phyloP scores from a whole-genome alignment of 2,113 vertebrate species.

The Callaeas wilsoni region DNA sequence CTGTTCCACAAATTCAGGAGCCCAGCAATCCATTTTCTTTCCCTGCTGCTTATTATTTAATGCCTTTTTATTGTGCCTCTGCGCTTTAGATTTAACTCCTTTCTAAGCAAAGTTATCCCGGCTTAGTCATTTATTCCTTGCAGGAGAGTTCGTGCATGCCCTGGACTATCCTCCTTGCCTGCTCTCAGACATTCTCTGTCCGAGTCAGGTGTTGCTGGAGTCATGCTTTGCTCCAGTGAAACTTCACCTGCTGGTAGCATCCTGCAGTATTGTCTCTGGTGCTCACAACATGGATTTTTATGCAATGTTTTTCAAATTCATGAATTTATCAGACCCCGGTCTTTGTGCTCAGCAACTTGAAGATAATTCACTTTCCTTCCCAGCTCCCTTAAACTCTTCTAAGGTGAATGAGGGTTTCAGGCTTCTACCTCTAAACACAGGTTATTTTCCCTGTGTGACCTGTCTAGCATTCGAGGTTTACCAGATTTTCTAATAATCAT shows the following conservation, averaged over 20 bases:
- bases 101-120: background rate
- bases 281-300: background rate
- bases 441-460: background rate
- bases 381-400: background rate
- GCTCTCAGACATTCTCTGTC: background rate
- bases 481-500: background rate
- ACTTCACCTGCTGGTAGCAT: background rate
- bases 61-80: background rate
- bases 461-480: background rate
- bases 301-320: background rate
- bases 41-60: background rate
- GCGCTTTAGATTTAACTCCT: background rate
- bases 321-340: background rate
- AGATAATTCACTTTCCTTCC: background rate
- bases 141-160: background rate
- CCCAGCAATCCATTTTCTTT: background rate
- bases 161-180: background rate
- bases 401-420: background rate
- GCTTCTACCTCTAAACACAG: background rate
- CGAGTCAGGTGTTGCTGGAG: accelerated
- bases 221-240: background rate
- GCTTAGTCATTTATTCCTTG: background rate
- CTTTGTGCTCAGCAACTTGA: background rate
- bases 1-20: background rate
- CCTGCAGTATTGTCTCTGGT: background rate